phyloP scores from a whole-genome alignment of 2,113 vertebrate genomes.

The Mirza zaza region DNA sequence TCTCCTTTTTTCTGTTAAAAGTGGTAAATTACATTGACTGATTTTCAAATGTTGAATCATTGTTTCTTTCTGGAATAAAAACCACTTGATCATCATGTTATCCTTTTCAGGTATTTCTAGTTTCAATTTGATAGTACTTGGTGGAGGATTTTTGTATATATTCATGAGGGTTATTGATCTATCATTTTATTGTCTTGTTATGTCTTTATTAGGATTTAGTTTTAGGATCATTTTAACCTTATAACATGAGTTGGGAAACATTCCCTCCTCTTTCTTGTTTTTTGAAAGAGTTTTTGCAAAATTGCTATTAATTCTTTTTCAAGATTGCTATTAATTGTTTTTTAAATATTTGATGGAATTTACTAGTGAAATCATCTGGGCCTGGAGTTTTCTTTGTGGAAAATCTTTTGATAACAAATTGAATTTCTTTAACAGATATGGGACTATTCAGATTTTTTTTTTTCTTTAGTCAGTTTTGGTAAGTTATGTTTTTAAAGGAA shows the following conservation, averaged over 20 bases:
- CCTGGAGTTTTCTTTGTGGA: background rate
- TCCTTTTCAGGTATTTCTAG: background rate
- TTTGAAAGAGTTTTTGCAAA: background rate
- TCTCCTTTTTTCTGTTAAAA: background rate
- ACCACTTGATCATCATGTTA: background rate
- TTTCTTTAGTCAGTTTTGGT: background rate
- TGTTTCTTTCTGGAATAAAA: background rate
- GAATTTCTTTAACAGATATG: background rate
- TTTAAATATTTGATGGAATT: background rate
- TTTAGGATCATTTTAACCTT: background rate
- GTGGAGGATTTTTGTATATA: background rate
- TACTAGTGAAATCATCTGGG: background rate
- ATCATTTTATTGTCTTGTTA: background rate
- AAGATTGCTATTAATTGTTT: background rate
- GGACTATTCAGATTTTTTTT: background rate
- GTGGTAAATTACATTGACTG: background rate
- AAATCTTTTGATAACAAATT: background rate
- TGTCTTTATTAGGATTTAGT: background rate
- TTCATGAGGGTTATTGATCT: background rate
- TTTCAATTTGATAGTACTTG: background rate
- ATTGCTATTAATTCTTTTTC: background rate
- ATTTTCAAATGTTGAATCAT: background rate
- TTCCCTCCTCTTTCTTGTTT: background rate
- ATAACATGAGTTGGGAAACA: background rate
- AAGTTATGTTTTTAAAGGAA: background rate